Percentiles rank a stretch among this genome's conserved stretches.
Conservation (phyloP, 2,888 invertebrate genomes). For the Oxyteleia sp. region DNA sequence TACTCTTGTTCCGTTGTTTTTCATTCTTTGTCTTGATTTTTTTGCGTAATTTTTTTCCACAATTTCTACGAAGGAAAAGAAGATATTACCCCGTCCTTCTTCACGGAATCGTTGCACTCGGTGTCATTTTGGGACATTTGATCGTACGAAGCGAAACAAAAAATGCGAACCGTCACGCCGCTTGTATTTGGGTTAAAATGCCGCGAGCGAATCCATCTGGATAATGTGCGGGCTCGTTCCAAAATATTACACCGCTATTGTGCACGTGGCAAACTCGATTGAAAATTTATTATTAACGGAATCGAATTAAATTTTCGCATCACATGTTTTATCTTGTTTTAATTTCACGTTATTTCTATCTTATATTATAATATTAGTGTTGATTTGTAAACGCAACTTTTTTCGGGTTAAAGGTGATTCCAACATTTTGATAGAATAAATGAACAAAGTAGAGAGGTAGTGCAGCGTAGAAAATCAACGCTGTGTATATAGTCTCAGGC, state of each 20-base stretch:
- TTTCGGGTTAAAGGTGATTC: no score
- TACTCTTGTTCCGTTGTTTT: constrained; percentile 25
- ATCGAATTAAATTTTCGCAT: constrained; percentile 30
- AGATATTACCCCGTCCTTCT: constrained; percentile 38
- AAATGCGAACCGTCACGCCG: constrained; percentile 44
- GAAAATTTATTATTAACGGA: constrained; percentile 47
- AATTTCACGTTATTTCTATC: constrained; percentile 26
- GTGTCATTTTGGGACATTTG: constrained; percentile 57
- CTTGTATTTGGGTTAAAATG: constrained; percentile 60
- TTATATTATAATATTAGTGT: neutral
- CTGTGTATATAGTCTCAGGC: no score
- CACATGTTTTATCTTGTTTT: constrained; percentile 10
- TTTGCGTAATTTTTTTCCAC: constrained; percentile 2
- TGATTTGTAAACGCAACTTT: neutral
- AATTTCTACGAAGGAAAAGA: constrained; percentile 21
- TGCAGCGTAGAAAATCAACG: no score
- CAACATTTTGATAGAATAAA: no score
- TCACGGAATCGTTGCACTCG: neutral
- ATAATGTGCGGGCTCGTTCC: constrained; percentile 37
- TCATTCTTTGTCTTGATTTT: constrained; percentile 41
- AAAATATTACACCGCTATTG: constrained; percentile 13
- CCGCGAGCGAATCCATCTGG: constrained; percentile 59
- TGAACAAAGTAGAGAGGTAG: no score
- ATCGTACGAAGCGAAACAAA: constrained; percentile 60
- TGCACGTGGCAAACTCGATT: constrained; percentile 24